These are phyloP conservation scores for Eupithecia dodoneata DNA, from an alignment of 2,888 invertebrate genomes.

Conservation along the genomic window DNA sequence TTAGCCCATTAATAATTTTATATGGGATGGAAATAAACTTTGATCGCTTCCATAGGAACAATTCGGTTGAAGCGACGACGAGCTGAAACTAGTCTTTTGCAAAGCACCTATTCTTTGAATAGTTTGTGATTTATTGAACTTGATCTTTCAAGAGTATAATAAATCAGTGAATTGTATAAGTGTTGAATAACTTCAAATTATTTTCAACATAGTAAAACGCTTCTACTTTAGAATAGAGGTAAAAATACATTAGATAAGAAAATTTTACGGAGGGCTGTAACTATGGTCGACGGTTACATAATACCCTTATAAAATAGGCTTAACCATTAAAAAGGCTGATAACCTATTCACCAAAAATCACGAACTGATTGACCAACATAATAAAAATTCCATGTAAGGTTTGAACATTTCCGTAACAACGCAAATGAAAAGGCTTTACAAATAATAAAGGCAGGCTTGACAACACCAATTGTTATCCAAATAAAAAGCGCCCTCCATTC, in stretches of 20 bases:
- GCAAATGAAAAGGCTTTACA: conserved; percentile 9
- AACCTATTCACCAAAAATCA: background rate
- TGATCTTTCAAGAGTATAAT: background rate
- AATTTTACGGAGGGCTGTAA: background rate
- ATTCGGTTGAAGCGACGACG: no score
- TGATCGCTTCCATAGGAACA: no score
- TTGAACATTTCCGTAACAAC: conserved; percentile 1
- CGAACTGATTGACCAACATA: background rate
- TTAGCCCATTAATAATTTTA: no score
- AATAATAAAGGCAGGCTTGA: conserved; percentile 4
- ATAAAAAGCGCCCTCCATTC: conserved; percentile 26
- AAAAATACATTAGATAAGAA: background rate
- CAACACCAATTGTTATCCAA: conserved; percentile 32
- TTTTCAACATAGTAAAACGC: background rate
- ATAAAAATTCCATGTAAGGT: conserved; percentile 12
- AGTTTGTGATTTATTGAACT: no score
- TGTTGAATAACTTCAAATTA: background rate
- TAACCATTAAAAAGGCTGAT: background rate
- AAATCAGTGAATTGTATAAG: background rate
- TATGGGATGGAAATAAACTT: no score
- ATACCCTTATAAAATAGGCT: background rate
- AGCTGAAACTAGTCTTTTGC: no score
- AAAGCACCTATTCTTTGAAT: no score
- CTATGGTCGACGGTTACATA: background rate
- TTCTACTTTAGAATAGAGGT: background rate